Conservation (phyloP, 2,113 vertebrate species). For the Clarias gariepinus region DNA sequence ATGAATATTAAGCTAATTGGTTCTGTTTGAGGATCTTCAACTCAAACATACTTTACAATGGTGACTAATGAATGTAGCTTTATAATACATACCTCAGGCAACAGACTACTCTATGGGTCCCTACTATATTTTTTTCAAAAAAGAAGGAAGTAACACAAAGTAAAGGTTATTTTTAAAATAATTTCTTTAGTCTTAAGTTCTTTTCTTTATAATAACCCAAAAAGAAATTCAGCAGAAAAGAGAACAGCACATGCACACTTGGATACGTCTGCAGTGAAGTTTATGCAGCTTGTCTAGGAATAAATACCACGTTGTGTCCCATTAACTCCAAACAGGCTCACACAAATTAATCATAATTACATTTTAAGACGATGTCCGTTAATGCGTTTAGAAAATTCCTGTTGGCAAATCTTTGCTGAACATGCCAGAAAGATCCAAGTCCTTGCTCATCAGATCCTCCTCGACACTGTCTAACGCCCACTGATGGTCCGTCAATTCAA, state of each 20-base stretch:
- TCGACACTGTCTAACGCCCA: constrained; percentile 96
- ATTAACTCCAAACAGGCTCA: constrained; percentile 34
- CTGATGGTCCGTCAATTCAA: constrained; percentile 95
- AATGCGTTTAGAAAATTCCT: constrained; percentile 85
- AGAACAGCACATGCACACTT: constrained; percentile 44
- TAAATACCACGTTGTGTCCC: constrained; percentile 6
- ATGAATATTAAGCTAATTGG: neutral
- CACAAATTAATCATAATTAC: constrained; percentile 23
- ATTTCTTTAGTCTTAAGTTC: neutral
- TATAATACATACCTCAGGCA: neutral
- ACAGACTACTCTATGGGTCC: neutral
- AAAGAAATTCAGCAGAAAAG: neutral
- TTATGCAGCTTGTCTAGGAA: constrained; percentile 26
- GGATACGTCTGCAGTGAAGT: constrained; percentile 34
- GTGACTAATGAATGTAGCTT: neutral
- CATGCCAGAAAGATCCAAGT: constrained; percentile 95
- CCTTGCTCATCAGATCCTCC: constrained; percentile 94
- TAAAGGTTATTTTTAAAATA: constrained; percentile 16
- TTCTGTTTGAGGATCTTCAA: neutral
- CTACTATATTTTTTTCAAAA: neutral
- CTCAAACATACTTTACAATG: neutral
- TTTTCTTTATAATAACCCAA: neutral
- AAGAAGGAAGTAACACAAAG: neutral
- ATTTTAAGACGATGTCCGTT: neutral
- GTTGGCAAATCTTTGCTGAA: constrained; percentile 94